Evolutionary conservation across 2,888 invertebrate species (phyloP).

Genomic region (Drosophila neonasuta): DNA sequence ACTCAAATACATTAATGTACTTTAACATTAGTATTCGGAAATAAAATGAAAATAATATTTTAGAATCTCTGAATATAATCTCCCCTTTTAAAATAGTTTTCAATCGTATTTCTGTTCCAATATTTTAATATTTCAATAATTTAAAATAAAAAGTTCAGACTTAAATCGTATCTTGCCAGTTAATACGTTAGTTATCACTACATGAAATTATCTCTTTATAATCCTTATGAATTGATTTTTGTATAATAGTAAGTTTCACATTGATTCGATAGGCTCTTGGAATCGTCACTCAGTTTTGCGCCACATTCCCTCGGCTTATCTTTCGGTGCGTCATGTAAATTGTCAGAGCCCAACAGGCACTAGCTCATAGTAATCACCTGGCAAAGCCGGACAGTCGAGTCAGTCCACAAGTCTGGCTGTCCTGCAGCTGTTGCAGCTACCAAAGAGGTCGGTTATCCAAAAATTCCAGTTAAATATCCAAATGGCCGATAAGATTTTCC

Average conservation of each 20-base stretch:
- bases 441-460: constrained; percentile 40
- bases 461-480: constrained; percentile 71
- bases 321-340: constrained; percentile 52
- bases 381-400: constrained; percentile 22
- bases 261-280: constrained; percentile 10
- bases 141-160: no score
- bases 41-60: no score
- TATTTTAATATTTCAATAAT: no score
- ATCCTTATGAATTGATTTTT: no score
- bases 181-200: no score
- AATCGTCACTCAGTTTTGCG: constrained; percentile 15
- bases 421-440: constrained; percentile 32
- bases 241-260: not conserved
- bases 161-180: no score
- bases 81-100: no score
- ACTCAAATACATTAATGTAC: no score
- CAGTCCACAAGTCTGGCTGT: constrained; percentile 1
- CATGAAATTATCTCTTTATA: no score
- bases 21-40: no score
- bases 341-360: constrained; percentile 62
- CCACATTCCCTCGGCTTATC: constrained; percentile 42
- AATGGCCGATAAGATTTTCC: constrained; percentile 64
- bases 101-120: no score
- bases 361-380: constrained; percentile 60
- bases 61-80: no score